A percentile compares a stretch with the other conserved stretches of the same genome.
Evolutionary conservation across 2,888 invertebrate species (phyloP).

Genomic region (Labia minor): DNA sequence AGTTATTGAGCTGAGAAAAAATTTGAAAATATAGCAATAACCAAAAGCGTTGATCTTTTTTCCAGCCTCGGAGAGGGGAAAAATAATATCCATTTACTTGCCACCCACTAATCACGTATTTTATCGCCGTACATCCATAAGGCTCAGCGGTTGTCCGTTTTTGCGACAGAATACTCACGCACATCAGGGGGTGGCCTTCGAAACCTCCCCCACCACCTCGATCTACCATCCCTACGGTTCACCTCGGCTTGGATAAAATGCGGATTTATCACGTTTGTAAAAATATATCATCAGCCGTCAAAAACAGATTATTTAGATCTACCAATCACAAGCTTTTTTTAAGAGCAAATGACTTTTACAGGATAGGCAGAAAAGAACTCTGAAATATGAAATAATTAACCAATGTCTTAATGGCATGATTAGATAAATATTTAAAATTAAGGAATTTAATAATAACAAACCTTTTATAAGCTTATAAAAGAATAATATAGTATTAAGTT

Average conservation of each 20-base stretch:
- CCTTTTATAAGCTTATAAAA: no score
- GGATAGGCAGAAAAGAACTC: background rate
- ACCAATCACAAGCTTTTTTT: conserved; percentile 9
- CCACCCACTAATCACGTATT: conserved; percentile 4
- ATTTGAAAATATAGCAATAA: no score
- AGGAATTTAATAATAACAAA: no score
- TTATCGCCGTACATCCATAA: conserved; percentile 13
- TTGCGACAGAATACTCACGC: background rate
- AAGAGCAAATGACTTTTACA: background rate
- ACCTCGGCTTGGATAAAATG: conserved; percentile 8
- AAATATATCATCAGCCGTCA: conserved; percentile 13
- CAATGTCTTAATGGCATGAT: no score
- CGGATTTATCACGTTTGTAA: conserved; percentile 7
- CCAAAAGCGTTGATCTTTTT: no score
- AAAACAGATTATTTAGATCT: conserved; percentile 13
- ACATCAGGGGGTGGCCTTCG: conserved; percentile 1
- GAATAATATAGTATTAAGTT: no score
- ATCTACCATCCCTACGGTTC: background rate
- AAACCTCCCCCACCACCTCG: background rate
- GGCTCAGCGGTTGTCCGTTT: background rate
- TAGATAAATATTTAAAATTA: no score
- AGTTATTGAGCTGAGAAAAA: no score
- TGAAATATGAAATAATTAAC: no score
- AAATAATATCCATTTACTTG: conserved; percentile 13
- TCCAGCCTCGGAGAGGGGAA: background rate